Base-by-base conservation (phyloP, 2,113 vertebrate species). In the Antidorcas marsupialis region DNA sequence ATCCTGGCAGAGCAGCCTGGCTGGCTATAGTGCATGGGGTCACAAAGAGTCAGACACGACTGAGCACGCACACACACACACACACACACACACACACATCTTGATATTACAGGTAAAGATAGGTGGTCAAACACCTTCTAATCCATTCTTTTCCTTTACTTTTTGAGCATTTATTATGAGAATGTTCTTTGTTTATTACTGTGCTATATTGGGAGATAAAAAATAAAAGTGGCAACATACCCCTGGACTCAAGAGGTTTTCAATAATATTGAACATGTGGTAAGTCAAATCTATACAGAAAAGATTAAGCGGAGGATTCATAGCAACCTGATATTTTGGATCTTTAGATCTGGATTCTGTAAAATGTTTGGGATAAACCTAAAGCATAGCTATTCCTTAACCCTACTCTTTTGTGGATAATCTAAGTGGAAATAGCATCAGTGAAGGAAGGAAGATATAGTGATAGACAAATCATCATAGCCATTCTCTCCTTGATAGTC, bases 171-270 rank as follows among this genome's bases (percentile, higher is more conserved):
- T 74, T 39, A 74, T 74, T 39, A 74, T 43, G 43, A 86, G 16
- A 67, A 21, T 74, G 43, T 39, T 21, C n/a, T 95, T 91, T 57
- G 19, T 52, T 93, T 88, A 60, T 82, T 92, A 86, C 14, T 39
- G 2, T 57, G 28, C 2, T 25, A 92, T 12, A 27, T 9, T 30
- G 28, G 16, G 25, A 64, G 13, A 86, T 76, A 45, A 55, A 67
- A 88, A 90, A 33, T 21, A 79, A 82, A 90, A 84, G 7, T 2
- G 57, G 19, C 53, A 43, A 15, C 21, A 43, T 2, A 67, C 14
- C 93, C 23, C 27, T 88, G 53, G 27, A 67, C 27, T 89, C 36
- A 36, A 25, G n/a, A 52, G 13, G 21, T 53, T 95, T 91, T 91
- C 36, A 53, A 14, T 78, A 55, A 85, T 85, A 21, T 50, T 89